Percentiles rank a stretch among this genome's conserved stretches.
Conservation (phyloP, 2,888 invertebrate species). For the Polydrusus cervinus region DNA sequence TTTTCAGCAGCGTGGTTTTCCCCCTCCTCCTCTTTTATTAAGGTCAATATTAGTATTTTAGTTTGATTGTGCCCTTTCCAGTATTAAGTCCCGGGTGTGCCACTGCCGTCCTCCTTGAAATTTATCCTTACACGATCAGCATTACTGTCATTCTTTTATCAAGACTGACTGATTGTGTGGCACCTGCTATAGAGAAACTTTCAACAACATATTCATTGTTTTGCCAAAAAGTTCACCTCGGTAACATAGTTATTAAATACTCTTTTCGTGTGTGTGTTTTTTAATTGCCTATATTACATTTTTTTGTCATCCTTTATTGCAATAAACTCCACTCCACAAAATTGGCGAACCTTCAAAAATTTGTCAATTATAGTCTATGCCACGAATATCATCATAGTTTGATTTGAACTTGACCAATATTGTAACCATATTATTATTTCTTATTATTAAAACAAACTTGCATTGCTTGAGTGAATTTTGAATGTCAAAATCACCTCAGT, state of each 20-base stretch:
- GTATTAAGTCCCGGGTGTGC: too few species aligned
- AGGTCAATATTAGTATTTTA: too few species aligned
- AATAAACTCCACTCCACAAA: background rate
- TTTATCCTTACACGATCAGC: too few species aligned
- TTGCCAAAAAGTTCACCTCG: background rate
- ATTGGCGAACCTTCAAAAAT: slow-evolving; percentile 2
- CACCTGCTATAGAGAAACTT: too few species aligned
- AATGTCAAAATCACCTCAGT: slow-evolving; percentile 16
- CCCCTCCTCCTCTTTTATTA: too few species aligned
- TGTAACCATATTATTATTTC: background rate
- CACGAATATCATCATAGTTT: background rate
- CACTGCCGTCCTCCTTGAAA: too few species aligned
- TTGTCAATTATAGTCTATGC: background rate
- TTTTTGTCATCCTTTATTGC: background rate
- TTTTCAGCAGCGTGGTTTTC: too few species aligned
- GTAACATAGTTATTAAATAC: background rate
- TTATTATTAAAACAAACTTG: slow-evolving; percentile 10
- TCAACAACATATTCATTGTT: too few species aligned
- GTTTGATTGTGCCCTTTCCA: too few species aligned
- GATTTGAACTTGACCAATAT: slow-evolving; percentile 15
- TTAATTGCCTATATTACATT: background rate
- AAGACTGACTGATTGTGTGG: too few species aligned
- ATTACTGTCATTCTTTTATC: too few species aligned
- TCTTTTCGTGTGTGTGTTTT: background rate
- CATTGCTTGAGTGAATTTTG: slow-evolving; percentile 17